phyloP scores from a whole-genome alignment of 2,113 vertebrate species.

The Solea senegalensis region DNA sequence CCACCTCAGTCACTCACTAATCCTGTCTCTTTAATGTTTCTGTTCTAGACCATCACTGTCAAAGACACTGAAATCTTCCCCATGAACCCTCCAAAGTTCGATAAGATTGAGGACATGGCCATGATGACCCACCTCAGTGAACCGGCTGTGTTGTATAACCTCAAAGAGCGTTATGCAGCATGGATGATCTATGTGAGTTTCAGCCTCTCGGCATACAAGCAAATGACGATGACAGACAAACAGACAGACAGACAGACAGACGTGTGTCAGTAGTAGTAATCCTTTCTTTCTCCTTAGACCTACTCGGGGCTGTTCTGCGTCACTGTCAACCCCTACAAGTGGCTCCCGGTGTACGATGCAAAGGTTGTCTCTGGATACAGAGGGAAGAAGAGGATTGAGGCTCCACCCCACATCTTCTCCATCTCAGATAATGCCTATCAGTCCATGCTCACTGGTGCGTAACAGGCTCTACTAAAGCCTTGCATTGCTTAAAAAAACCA shows the following conservation, averaged over 20 bases:
- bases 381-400: slow-evolving; percentile 77
- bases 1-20: neutral
- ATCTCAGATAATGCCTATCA: slow-evolving; percentile 81
- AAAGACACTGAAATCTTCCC: slow-evolving; percentile 80
- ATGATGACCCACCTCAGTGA: slow-evolving; percentile 86
- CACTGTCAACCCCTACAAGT: slow-evolving; percentile 90
- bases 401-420: slow-evolving; percentile 81
- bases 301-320: slow-evolving; percentile 89
- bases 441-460: slow-evolving; percentile 74
- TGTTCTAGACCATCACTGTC: slow-evolving; percentile 73
- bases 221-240: neutral
- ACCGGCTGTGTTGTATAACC: slow-evolving; percentile 83
- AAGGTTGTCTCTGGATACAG: slow-evolving; percentile 64
- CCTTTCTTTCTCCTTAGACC: slow-evolving; percentile 73
- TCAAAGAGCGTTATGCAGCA: slow-evolving; percentile 90
- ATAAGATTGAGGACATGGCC: slow-evolving; percentile 85
- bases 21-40: slow-evolving; percentile 1
- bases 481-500: no score
- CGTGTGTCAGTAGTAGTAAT: neutral
- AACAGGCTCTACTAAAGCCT: slow-evolving; percentile 12
- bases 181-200: slow-evolving; percentile 93
- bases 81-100: slow-evolving; percentile 84
- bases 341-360: slow-evolving; percentile 86
- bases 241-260: neutral
- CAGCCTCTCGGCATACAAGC: neutral